Base-by-base conservation (phyloP, 2,113 vertebrate genomes). In the Polypterus senegalus region DNA sequence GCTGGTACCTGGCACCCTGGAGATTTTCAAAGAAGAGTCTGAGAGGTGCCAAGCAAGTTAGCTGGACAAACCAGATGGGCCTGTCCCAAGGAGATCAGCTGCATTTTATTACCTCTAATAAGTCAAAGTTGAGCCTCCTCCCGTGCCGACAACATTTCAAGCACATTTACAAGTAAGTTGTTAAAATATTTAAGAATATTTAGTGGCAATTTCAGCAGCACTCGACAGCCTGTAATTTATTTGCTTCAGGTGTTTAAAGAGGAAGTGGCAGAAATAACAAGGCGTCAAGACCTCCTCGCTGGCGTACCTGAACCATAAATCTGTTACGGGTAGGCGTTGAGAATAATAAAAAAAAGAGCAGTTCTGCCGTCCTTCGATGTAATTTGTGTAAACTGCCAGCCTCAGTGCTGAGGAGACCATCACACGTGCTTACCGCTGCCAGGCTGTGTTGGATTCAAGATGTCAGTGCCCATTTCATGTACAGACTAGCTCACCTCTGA, bases 111-210 rank as follows among this genome's bases (percentile, higher is more conserved):
- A 83, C 79, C 70, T 82, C 80, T 86, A 88, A 88, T 88, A 88
- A 86, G 86, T 85, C 86, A 84, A 88, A 86, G 86, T 81, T 83
- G 80, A 79, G 79, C 82, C 78, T 84, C 86, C 84, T 83, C 81
- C 86, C 86, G 83, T 84, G 69, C 76, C 77, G 76, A 77, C 77
- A 83, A 84, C 86, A 85, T 88, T 88, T 86, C 85, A 78, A 81
- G 78, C 83, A 79, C 86, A 88, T 88, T 88, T 88, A 88, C 84
- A 86, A 85, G 84, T 81, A 88, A 88, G 83, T 86, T 88, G 86
- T 88, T 88, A 88, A 86, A 88, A 86, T 86, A 86, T 85, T 86
- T 88, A 88, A 88, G 86, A 88, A 86, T 85, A 88, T 88, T 86
- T 86, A 86, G 84, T 85, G 82, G 82, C 81, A 86, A 88, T 88